Evolutionary conservation across 2,797 vertebrate species (phyloP).

Genomic region (Caiman crocodilus): DNA sequence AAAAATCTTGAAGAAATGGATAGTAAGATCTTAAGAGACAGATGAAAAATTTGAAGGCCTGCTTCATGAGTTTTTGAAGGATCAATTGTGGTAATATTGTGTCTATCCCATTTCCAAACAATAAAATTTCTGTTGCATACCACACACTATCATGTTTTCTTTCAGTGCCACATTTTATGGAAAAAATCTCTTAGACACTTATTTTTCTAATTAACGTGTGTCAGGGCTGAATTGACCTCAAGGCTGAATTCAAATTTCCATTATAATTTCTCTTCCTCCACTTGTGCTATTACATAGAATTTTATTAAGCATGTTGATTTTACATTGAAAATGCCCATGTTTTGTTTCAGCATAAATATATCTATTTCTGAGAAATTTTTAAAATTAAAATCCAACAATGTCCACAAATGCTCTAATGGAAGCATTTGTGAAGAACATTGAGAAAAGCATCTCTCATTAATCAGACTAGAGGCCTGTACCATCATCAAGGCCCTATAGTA

Average conservation of each 20-base stretch:
- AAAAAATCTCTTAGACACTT: background rate
- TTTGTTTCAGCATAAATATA: background rate
- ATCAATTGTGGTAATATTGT: background rate
- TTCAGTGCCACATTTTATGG: background rate
- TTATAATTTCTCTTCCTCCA: background rate
- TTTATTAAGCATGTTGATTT: background rate
- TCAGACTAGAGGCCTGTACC: background rate
- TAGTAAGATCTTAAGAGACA: background rate
- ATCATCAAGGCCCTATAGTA: background rate
- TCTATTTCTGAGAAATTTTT: background rate
- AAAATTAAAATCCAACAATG: background rate
- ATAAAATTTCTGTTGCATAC: background rate
- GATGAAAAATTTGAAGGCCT: background rate
- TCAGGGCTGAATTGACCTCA: background rate
- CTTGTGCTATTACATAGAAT: background rate
- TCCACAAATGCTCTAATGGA: background rate
- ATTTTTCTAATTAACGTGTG: background rate
- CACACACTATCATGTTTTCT: background rate
- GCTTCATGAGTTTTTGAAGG: background rate
- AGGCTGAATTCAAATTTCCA: background rate
- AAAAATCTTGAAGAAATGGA: background rate
- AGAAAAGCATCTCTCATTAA: too few species aligned
- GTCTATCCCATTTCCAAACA: background rate
- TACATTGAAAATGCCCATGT: background rate
- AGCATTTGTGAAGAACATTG: background rate